Evolutionary conservation across 1,140 invertebrate species (phyloP), one percentile per base, ranked within the genome.

Genomic region (Bombus turneri): DNA sequence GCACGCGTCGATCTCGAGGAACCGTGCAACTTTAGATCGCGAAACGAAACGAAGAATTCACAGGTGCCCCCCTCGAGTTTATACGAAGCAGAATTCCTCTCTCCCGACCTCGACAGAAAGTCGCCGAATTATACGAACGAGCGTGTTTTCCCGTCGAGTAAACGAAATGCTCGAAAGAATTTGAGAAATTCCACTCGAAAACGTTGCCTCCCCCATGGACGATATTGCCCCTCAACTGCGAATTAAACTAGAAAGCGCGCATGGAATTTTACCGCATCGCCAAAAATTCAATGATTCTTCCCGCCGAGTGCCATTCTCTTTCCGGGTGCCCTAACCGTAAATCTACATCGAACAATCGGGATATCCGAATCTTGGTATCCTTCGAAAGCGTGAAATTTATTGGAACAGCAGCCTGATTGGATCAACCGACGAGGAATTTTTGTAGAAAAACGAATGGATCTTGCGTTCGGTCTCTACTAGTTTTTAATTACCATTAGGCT

Each of bases 201-300:
- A 81, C n/a, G 10, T 22, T 5, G 8, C 22, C 73, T 15, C 31
- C 28, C 31, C 15, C 13, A 1, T 10, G 43, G 4, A 80, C 71
- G 10, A 85, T 73, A 74, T 81, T 25, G 68, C 25, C 57, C 34
- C 43, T 6, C 25, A 39, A 37, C 74, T 73, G 31, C 31, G 66
- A 85, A 85, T 85, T 85, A 85, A 85, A 85, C 69, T 73, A 57
- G 41, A 39, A 85, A 74, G 37, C 68, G 37, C 79, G 64, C 25
- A 1, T 15, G 79, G 79, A 85, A 85, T 85, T 66, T 74, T 43
- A 57, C 43, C 37, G 43, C 2, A 22, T 31, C 64, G 31, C 39
- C 12, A 41, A 34, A 80, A 85, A 85, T 73, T 68, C 69, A 53
- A 85, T 57, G 81, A 85, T 81, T 74, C 62, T 66, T 69, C 13